These are phyloP conservation scores for Luehdorfia chinensis DNA, from an alignment of 1,140 invertebrate species.

Conservation along the genomic window DNA sequence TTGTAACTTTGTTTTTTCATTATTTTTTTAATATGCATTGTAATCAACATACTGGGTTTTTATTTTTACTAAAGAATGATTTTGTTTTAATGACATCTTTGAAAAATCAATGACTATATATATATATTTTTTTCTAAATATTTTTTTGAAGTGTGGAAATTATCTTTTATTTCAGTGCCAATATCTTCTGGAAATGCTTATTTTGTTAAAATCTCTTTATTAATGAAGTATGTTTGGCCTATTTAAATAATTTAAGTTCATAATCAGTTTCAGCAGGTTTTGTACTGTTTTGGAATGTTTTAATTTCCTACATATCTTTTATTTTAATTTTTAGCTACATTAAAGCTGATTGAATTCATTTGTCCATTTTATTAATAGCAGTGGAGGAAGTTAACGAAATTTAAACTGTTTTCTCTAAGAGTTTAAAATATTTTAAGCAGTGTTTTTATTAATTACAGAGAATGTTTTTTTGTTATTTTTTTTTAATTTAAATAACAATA, in stretches of 20 bases:
- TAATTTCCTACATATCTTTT: neutral
- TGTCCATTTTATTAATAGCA: neutral
- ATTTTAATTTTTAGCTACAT: neutral
- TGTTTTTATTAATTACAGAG: too few relatives aligned
- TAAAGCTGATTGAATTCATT: neutral
- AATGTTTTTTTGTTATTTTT: constrained; percentile 22
- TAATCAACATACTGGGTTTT: constrained; percentile 29
- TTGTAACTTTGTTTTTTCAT: constrained; percentile 2
- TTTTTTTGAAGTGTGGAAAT: constrained; percentile 12
- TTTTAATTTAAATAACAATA: constrained; percentile 25
- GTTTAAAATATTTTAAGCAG: too few relatives aligned
- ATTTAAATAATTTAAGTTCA: neutral
- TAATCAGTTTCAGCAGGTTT: neutral
- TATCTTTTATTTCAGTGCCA: constrained; percentile 1
- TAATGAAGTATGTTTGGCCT: neutral
- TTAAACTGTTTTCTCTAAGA: too few relatives aligned
- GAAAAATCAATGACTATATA: constrained; percentile 26
- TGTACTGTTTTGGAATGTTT: constrained; percentile 5
- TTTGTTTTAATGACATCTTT: constrained; percentile 28
- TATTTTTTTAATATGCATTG: constrained; percentile 17
- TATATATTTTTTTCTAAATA: constrained; percentile 19
- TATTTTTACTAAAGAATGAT: constrained; percentile 29
- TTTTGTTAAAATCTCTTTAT: neutral
- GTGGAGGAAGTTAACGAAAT: too few relatives aligned
- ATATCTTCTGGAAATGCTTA: constrained; percentile 1